These are phyloP conservation scores for Aphelenchoides besseyi DNA, from an alignment of 1,140 invertebrate species.

Conservation along the genomic window DNA sequence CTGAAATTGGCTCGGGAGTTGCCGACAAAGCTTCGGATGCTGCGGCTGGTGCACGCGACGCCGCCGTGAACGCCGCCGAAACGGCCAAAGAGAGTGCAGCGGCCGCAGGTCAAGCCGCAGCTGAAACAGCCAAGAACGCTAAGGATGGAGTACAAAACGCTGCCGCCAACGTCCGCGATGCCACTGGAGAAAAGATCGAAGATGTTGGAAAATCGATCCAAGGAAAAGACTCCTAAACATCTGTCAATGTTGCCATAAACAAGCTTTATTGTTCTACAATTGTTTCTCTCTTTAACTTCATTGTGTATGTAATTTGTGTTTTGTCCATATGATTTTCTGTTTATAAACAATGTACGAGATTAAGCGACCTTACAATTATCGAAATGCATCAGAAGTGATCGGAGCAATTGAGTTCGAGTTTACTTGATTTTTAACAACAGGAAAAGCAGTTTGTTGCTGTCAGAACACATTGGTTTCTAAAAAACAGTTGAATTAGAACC, in stretches of 20 bases:
- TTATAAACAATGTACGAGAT: too few relatives aligned
- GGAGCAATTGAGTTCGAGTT: too few relatives aligned
- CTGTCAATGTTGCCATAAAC: too few relatives aligned
- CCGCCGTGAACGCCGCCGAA: constrained; percentile 10
- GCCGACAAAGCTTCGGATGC: background rate
- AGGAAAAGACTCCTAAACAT: background rate
- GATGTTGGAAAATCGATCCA: background rate
- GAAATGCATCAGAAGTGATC: too few relatives aligned
- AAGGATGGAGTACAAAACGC: background rate
- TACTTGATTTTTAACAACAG: too few relatives aligned
- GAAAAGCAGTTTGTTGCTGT: too few relatives aligned
- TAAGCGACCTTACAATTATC: too few relatives aligned
- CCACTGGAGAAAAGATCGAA: constrained; percentile 12
- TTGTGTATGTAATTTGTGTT: background rate
- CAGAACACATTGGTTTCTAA: too few relatives aligned
- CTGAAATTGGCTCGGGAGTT: background rate
- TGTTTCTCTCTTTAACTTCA: background rate
- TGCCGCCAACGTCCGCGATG: background rate
- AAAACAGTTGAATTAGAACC: too few relatives aligned
- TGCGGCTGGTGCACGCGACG: background rate
- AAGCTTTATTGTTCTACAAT: too few relatives aligned
- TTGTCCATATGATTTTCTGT: background rate
- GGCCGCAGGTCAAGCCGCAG: background rate
- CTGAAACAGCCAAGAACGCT: background rate
- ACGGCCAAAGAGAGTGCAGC: background rate